These are phyloP conservation scores for Caenorhabditis panamensis DNA, from an alignment of 2,888 invertebrate genomes.

Conservation along the genomic window DNA sequence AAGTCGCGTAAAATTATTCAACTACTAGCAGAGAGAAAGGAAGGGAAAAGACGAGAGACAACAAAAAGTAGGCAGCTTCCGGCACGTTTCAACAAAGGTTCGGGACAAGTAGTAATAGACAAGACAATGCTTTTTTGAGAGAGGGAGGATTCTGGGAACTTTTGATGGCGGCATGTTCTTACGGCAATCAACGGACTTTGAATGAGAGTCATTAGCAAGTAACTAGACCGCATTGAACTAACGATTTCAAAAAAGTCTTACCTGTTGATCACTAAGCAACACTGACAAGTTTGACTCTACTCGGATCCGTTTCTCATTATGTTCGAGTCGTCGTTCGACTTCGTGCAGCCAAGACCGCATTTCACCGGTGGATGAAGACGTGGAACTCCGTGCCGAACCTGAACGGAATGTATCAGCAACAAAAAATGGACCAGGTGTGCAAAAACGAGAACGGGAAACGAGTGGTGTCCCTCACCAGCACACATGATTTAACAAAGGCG, in stretches of 20 bases:
- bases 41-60: conserved; percentile 29
- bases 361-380: conserved; percentile 59
- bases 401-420: too few species aligned
- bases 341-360: conserved; percentile 68
- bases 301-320: conserved; percentile 59
- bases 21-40: conserved; percentile 19
- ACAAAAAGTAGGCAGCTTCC: conserved; percentile 27
- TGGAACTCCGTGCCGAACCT: conserved; percentile 52
- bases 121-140: neutral
- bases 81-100: conserved; percentile 12
- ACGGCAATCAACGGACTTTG: too few species aligned
- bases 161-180: too few species aligned
- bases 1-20: conserved; percentile 49
- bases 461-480: conserved; percentile 8
- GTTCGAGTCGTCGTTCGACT: conserved; percentile 60
- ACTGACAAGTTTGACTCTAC: conserved; percentile 57
- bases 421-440: neutral
- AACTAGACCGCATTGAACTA: neutral
- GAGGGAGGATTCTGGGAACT: too few species aligned
- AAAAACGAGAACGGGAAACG: conserved; percentile 15
- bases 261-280: conserved; percentile 69
- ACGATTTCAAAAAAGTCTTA: conserved; percentile 24
- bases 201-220: too few species aligned
- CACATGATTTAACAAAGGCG: conserved; percentile 9
- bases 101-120: conserved; percentile 14